Base-by-base conservation (phyloP, 2,888 invertebrate species). In the Proisotoma minuta region DNA sequence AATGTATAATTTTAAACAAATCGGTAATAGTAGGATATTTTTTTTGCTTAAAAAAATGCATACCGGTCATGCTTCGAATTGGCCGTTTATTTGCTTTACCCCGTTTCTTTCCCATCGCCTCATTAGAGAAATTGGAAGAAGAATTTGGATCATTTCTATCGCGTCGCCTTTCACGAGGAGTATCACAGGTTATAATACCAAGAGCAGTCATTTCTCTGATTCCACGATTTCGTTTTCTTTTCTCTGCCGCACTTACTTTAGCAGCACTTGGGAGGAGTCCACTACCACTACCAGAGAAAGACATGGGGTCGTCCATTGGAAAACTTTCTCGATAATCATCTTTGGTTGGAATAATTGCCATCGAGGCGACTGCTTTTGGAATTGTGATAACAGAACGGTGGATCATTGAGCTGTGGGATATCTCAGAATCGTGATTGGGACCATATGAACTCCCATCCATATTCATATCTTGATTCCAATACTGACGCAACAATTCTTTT, bases 281-380 rank as follows among this genome's bases (percentile, higher is more conserved):
- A 1, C 43, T 54, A 24, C 57, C 22, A 5, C 34, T 28, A n/a
- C 57, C 57, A 24, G 28, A 15, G 2, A 50, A 51, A 20, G 22
- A 18, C 12, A n/a, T 54, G 23, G 34, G 23, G 28, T 47, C 40
- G 15, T 54, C 50, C 34, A 23, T 59, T 4, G 43, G 48, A 8
- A 52, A 54, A 49, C 60, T 47, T 20, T 63, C 63, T 10, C 67
- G 54, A 75, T 91, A 90, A 75, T 91, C 91, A 70, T 91, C 90
- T 71, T 88, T 84, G 0, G 91, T 90, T 1, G 91, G 90, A 75
- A 91, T 89, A 65, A 86, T 86, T 1, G 90, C 88, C 87, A 91
- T 91, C 10, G 91, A 91, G 23, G 91, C 89, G 8, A 91, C 89
- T 2, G 91, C 91, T 78, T 92, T 92, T 0, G 92, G 91, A 75